Evolutionary conservation across 2,113 vertebrate genomes (phyloP).

Genomic region (Sapayoa aenigma): DNA sequence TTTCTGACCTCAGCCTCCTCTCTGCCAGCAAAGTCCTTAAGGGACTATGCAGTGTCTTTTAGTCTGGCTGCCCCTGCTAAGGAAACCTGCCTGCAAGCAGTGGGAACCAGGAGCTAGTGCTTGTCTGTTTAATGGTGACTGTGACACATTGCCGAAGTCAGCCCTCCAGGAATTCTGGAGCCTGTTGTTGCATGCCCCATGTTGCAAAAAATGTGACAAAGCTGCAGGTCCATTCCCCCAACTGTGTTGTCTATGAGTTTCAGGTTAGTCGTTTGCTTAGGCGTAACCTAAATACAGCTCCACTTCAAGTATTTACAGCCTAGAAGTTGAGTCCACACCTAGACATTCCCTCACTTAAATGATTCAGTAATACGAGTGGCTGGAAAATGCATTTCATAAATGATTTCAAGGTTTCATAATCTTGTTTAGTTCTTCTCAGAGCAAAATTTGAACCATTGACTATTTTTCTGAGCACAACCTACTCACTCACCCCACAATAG

Average conservation of each 20-base stretch:
- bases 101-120: not conserved
- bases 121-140: not conserved
- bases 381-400: slow-evolving; percentile 1
- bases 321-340: not conserved
- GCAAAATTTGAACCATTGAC: not conserved
- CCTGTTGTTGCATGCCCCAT: not conserved
- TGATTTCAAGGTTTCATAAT: not conserved
- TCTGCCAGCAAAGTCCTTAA: not conserved
- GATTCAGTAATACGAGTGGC: not conserved
- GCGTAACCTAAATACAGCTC: not conserved
- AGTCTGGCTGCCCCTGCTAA: not conserved
- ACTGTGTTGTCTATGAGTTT: not conserved
- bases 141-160: not conserved
- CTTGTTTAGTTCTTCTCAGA: not conserved
- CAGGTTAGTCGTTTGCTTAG: not conserved
- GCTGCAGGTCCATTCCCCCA: not conserved
- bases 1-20: not conserved
- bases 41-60: not conserved
- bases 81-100: not conserved
- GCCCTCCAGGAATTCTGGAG: not conserved
- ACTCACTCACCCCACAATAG: not conserved
- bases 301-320: not conserved
- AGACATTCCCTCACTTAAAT: not conserved
- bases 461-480: not conserved
- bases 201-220: not conserved